phyloP scores from a whole-genome alignment of 2,888 invertebrate genomes.

The Sinodicranocentrus sp. region DNA sequence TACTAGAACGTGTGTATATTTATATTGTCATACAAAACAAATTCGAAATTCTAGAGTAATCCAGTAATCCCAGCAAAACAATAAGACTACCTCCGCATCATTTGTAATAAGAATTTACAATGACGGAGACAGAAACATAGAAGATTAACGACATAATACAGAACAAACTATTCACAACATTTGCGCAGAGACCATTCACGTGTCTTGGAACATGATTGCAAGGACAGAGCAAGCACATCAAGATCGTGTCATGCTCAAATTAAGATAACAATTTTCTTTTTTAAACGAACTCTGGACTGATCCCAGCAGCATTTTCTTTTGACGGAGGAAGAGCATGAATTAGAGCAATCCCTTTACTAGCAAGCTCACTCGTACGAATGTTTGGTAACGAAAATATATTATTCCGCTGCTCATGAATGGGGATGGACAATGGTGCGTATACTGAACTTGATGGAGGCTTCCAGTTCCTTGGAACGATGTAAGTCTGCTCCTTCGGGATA shows the following conservation, averaged over 20 bases:
- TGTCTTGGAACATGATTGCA: not conserved
- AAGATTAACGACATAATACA: too few relatives aligned
- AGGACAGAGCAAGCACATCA: not conserved
- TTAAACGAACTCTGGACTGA: conserved; percentile 65
- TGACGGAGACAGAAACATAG: too few relatives aligned
- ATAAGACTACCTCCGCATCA: too few relatives aligned
- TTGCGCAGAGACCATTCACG: not conserved
- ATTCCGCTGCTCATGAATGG: conserved; percentile 55
- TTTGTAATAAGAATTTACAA: too few relatives aligned
- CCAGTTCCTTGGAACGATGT: conserved; percentile 67
- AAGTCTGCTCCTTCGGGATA: conserved; percentile 68
- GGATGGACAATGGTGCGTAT: conserved; percentile 66
- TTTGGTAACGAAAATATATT: conserved; percentile 47
- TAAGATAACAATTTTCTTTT: not conserved
- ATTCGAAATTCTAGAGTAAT: too few relatives aligned
- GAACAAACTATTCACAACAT: not conserved
- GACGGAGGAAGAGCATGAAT: conserved; percentile 66
- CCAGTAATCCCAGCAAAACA: too few relatives aligned
- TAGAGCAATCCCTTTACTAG: conserved; percentile 51
- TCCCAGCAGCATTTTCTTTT: conserved; percentile 42
- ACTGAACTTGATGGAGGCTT: conserved; percentile 66
- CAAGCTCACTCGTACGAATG: conserved; percentile 41
- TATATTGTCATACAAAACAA: too few relatives aligned
- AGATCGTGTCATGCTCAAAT: not conserved
- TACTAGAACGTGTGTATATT: too few relatives aligned